Percentiles rank a stretch among this genome's conserved stretches.
Conservation (phyloP, 2,113 vertebrate species). For the Clarias macrocephalus region DNA sequence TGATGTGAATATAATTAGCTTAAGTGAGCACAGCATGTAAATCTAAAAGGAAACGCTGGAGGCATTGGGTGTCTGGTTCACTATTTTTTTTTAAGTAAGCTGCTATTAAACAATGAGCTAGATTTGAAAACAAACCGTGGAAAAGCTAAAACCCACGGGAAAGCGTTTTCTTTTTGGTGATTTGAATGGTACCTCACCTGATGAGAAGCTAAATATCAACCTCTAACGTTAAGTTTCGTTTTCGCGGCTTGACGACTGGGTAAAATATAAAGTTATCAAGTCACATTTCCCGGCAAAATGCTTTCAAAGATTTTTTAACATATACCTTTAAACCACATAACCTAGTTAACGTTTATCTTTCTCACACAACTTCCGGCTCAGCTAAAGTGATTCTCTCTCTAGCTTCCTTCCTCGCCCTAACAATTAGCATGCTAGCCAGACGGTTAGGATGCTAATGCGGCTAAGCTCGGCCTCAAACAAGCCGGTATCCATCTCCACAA, state of each 20-base stretch:
- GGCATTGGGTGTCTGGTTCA: neutral
- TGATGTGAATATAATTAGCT: conserved; percentile 47
- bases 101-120: neutral
- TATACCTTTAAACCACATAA: neutral
- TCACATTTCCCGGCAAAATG: neutral
- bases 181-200: too few relatives aligned
- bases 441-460: conserved; percentile 19
- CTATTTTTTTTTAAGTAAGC: neutral
- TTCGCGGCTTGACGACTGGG: neutral
- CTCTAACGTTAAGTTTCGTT: neutral
- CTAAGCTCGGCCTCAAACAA: conserved; percentile 49
- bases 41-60: neutral
- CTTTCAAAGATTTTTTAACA: neutral
- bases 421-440: conserved; percentile 15
- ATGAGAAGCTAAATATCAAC: too few relatives aligned
- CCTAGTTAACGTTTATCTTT: conserved; percentile 4
- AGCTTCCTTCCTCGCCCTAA: neutral
- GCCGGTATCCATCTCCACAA: conserved; percentile 43
- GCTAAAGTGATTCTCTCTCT: neutral
- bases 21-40: conserved; percentile 32
- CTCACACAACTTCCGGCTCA: neutral
- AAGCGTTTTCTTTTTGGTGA: neutral
- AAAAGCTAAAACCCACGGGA: neutral
- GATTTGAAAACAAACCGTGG: too few relatives aligned
- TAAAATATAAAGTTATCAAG: neutral